A percentile compares a stretch with the other conserved stretches of the same genome.
Conservation (phyloP, 2,113 vertebrate species). For the Notothenia rossii region DNA sequence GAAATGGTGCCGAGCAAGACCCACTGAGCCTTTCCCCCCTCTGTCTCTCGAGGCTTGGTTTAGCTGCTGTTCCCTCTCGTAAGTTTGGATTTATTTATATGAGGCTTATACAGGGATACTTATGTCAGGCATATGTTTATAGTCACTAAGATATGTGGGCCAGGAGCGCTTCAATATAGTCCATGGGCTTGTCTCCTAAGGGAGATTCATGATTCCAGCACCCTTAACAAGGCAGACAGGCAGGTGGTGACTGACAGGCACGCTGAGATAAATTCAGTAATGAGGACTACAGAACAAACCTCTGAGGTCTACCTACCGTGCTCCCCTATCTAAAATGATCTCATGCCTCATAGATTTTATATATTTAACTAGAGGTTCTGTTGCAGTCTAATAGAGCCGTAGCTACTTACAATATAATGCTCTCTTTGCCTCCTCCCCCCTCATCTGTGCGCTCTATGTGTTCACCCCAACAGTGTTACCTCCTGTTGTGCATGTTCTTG, state of each 20-base stretch:
- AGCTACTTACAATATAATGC: slow-evolving; percentile 27
- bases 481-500: not conserved
- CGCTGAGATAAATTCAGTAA: slow-evolving; percentile 70
- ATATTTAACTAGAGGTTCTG: slow-evolving; percentile 61
- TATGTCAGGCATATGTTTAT: slow-evolving; percentile 71
- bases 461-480: slow-evolving; percentile 5
- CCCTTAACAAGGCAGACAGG: slow-evolving; percentile 75
- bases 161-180: slow-evolving; percentile 50
- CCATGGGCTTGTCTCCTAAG: slow-evolving; percentile 60
- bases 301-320: slow-evolving; percentile 36
- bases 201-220: slow-evolving; percentile 67
- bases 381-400: slow-evolving; percentile 60
- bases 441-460: not conserved
- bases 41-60: slow-evolving; percentile 28
- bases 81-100: slow-evolving; percentile 72
- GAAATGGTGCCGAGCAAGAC: slow-evolving; percentile 39
- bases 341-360: slow-evolving; percentile 74
- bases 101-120: slow-evolving; percentile 62
- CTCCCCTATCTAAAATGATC: slow-evolving; percentile 65
- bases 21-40: slow-evolving; percentile 52
- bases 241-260: slow-evolving; percentile 79
- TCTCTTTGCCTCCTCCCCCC: slow-evolving; percentile 14
- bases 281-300: slow-evolving; percentile 70
- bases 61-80: slow-evolving; percentile 52
- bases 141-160: slow-evolving; percentile 60